These are phyloP conservation scores for Cremastinae sp. DNA, from an alignment of 2,888 invertebrate species.

Conservation along the genomic window DNA sequence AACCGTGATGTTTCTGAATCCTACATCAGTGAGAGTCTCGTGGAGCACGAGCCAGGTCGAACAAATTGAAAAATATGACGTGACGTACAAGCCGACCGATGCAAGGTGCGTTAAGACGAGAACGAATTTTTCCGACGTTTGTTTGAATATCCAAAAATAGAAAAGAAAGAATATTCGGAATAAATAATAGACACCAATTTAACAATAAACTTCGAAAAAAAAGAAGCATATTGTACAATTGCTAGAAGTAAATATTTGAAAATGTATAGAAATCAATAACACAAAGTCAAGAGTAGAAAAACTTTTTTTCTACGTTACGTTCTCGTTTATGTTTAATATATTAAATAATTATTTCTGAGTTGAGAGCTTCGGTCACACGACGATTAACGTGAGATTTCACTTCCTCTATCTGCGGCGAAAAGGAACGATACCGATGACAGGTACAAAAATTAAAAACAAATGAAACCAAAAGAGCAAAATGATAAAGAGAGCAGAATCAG, in stretches of 20 bases:
- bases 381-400: constrained; percentile 73
- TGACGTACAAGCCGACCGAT: constrained; percentile 94
- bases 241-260: too few relatives aligned
- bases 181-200: too few relatives aligned
- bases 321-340: constrained; percentile 1
- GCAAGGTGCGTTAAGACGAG: constrained; percentile 87
- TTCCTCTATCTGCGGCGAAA: constrained; percentile 71
- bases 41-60: constrained; percentile 91
- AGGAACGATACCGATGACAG: constrained; percentile 75
- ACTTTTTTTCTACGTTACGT: background rate
- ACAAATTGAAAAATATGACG: constrained; percentile 93
- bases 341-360: background rate
- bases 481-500: constrained; percentile 7
- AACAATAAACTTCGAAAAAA: background rate
- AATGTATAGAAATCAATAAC: background rate
- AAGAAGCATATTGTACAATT: too few relatives aligned
- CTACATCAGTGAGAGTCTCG: constrained; percentile 91
- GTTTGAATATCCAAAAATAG: too few relatives aligned
- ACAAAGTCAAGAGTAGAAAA: too few relatives aligned
- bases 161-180: constrained; percentile 13
- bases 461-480: constrained; percentile 42
- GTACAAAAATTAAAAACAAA: constrained; percentile 66
- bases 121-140: background rate
- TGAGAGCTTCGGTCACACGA: constrained; percentile 19
- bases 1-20: constrained; percentile 92